Base-by-base conservation (phyloP, 2,797 vertebrate species). In the Dendrocincla fuliginosa region DNA sequence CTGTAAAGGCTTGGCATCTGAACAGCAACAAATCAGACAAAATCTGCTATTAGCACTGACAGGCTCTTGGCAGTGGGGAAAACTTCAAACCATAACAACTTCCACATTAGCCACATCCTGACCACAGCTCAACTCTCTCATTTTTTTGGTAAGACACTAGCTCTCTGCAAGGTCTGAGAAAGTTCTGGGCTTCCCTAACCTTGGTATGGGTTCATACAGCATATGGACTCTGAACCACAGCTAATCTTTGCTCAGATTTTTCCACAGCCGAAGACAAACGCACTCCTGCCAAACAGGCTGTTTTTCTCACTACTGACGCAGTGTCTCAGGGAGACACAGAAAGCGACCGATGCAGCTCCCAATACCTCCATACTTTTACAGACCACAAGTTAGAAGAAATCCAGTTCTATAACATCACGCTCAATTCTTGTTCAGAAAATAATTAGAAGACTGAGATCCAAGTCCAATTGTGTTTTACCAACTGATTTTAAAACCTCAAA, bases 81-180 rank as follows among this genome's bases (percentile, higher is more conserved):
- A 65, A 64, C 60, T 59, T 30, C 60, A 89, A 50, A 63, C 89
- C 87, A 8, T 5, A 83, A 91, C 86, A 82, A 75, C 52, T 93
- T 71, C 81, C 81, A 71, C 81, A 41, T 64, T 25, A 82, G 78
- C 94, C 95, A 95, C 94, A 87, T 97, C 92, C 92, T 87, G 84
- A 91, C 90, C 89, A 67, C 78, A 95, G 50, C 64, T 87, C 56
- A 74, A 74, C 41, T 87, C 41, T 52, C 37, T 76, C 41, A 63
- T 75, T 94, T 71, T 55, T 80, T 47, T 52, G 42, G 49, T 24
- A 89, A 33, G 30, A 52, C 25, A 42, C 5, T 7, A 33, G 35
- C 25, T 77, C 53, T 67, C 41, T 70, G 24, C n/a, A 42, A 70
- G 24, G 44, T 61, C 10, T 87, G 65, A 93, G 57, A 75, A 78